Evolutionary conservation across 2,113 vertebrate species (phyloP).

Genomic region (Tenrec ecaudatus): DNA sequence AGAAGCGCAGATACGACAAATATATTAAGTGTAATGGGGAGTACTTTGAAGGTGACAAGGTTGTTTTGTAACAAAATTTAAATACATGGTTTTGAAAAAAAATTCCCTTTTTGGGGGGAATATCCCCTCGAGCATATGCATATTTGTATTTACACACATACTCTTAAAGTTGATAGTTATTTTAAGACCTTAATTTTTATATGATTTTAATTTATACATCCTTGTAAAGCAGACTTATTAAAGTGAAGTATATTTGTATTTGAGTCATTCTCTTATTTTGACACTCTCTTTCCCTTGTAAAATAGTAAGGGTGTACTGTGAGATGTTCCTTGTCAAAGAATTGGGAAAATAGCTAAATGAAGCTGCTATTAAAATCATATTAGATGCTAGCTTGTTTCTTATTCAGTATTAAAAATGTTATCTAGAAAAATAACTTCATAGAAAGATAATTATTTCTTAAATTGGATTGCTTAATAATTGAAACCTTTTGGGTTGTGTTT

Average conservation of each 20-base stretch:
- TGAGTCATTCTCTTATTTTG: slow-evolving; percentile 39
- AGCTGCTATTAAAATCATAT: slow-evolving; percentile 22
- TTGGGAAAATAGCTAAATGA: background rate
- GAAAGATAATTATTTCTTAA: background rate
- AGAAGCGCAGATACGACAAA: too few species aligned
- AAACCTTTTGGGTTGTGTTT: slow-evolving; percentile 31
- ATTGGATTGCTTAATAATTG: slow-evolving; percentile 17
- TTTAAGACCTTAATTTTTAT: background rate
- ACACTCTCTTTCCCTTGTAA: background rate
- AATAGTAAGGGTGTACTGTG: background rate
- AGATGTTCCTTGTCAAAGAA: slow-evolving; percentile 35
- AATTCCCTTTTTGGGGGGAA: too few species aligned
- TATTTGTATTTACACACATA: slow-evolving; percentile 9
- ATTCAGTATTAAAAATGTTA: background rate
- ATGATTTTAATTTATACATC: slow-evolving; percentile 33
- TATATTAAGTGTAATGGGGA: too few species aligned
- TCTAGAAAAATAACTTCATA: background rate
- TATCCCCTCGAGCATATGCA: too few species aligned
- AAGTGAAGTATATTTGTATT: slow-evolving; percentile 8
- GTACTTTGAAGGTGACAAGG: too few species aligned
- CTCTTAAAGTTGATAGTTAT: background rate
- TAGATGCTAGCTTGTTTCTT: background rate
- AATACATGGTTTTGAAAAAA: too few species aligned
- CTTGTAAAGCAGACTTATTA: slow-evolving; percentile 31
- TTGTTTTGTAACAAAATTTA: too few species aligned